A percentile compares a stretch with the other conserved stretches of the same genome.
These are phyloP conservation scores for Gastracanthus pulcherrimus DNA, from an alignment of 2,888 invertebrate species.

Conservation along the genomic window DNA sequence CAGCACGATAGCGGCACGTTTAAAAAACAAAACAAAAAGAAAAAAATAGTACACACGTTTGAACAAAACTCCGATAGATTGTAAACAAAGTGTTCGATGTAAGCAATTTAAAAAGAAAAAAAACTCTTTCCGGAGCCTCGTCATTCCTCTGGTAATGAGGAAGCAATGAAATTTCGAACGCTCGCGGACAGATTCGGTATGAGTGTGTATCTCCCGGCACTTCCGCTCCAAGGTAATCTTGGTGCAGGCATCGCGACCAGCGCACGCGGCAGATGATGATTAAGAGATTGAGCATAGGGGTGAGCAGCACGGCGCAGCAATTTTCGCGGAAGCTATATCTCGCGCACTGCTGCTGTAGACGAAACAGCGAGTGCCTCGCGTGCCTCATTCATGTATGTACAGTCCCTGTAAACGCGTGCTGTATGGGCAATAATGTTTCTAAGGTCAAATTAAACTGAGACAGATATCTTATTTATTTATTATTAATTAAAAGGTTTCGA, in stretches of 20 bases:
- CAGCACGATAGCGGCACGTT: no score
- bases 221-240: not conserved
- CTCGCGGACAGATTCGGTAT: not conserved
- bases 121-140: not conserved
- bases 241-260: not conserved
- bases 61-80: no score
- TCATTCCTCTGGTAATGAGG: constrained; percentile 1
- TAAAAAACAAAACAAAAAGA: no score
- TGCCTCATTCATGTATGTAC: no score
- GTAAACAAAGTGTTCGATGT: no score
- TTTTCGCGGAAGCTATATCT: not conserved
- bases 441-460: not conserved
- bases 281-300: not conserved
- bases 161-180: constrained; percentile 24
- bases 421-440: no score
- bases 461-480: not conserved
- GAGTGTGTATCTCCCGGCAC: not conserved
- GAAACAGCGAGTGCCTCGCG: no score
- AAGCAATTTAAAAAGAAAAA: no score
- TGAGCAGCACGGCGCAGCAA: not conserved
- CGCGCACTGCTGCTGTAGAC: no score
- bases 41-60: no score
- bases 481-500: no score
- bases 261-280: not conserved
- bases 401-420: no score